Conservation (phyloP, 2,888 invertebrate genomes). For the Scaptomyza flava region DNA sequence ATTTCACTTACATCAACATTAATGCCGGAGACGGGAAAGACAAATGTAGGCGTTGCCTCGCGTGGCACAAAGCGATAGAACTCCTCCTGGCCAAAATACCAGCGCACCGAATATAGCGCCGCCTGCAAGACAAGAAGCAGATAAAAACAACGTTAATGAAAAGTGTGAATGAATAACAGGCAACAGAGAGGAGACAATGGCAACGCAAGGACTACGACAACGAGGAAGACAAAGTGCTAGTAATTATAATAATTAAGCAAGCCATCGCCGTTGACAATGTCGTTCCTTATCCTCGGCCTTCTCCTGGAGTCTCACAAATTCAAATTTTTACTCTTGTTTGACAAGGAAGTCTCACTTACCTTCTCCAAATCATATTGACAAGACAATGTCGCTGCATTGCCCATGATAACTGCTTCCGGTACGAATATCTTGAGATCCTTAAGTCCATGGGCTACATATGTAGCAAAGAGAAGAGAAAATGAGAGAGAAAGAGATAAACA, state of each 20-base stretch:
- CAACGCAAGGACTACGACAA: conserved; percentile 16
- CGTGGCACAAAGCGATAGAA: conserved; percentile 88
- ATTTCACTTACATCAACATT: conserved; percentile 87
- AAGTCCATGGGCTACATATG: conserved; percentile 80
- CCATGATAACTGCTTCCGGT: conserved; percentile 85
- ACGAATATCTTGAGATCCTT: conserved; percentile 85
- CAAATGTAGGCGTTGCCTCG: conserved; percentile 86
- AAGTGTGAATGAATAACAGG: conserved; percentile 44
- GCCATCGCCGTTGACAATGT: conserved; percentile 53
- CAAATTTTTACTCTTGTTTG: conserved; percentile 10
- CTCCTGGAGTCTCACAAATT: not conserved
- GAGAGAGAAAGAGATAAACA: conserved; percentile 5
- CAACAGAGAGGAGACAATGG: conserved; percentile 11
- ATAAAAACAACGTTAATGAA: conserved; percentile 53
- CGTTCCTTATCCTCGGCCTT: not conserved
- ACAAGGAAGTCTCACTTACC: conserved; percentile 75
- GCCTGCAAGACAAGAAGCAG: conserved; percentile 73
- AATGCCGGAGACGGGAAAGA: conserved; percentile 86
- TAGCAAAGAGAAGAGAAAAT: conserved; percentile 35
- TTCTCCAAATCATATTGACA: conserved; percentile 85
- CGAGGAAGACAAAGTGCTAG: conserved; percentile 72
- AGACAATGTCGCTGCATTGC: conserved; percentile 84
- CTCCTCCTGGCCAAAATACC: conserved; percentile 87
- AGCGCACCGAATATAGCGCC: conserved; percentile 87
- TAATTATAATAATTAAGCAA: conserved; percentile 77